Evolutionary conservation across 2,888 invertebrate genomes (phyloP).

Genomic region (Rapana venosa): DNA sequence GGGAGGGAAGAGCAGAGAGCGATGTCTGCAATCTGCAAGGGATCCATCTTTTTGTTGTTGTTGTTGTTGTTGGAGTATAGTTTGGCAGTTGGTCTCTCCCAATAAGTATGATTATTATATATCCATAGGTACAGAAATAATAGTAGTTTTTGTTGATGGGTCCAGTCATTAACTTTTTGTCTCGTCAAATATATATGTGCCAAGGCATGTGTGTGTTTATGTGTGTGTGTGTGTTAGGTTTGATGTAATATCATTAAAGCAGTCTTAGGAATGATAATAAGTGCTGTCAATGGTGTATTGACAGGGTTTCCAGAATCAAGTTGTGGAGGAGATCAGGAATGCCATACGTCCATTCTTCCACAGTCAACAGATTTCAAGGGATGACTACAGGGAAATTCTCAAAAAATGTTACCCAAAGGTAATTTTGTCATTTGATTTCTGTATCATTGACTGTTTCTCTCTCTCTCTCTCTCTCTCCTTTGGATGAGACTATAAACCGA

Average conservation of each 20-base stretch:
- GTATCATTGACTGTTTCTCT: background rate
- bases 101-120: no score
- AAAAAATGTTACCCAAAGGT: slow-evolving; percentile 98
- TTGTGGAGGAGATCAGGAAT: slow-evolving; percentile 97
- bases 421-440: slow-evolving; percentile 61
- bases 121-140: no score
- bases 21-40: no score
- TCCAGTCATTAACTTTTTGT: background rate
- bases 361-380: slow-evolving; percentile 93
- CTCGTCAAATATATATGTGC: background rate
- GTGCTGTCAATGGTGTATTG: background rate
- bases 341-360: slow-evolving; percentile 97
- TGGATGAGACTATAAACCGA: no score
- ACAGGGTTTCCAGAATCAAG: slow-evolving; percentile 95
- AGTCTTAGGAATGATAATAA: background rate
- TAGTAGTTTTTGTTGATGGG: no score
- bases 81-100: no score
- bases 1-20: no score
- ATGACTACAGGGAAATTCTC: slow-evolving; percentile 98
- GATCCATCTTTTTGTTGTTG: no score
- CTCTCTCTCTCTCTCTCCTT: background rate
- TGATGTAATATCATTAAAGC: background rate
- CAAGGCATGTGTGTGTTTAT: background rate
- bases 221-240: background rate
- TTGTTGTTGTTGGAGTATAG: no score